phyloP scores from a whole-genome alignment of 2,113 vertebrate species.

The Oncorhynchus kisutch region DNA sequence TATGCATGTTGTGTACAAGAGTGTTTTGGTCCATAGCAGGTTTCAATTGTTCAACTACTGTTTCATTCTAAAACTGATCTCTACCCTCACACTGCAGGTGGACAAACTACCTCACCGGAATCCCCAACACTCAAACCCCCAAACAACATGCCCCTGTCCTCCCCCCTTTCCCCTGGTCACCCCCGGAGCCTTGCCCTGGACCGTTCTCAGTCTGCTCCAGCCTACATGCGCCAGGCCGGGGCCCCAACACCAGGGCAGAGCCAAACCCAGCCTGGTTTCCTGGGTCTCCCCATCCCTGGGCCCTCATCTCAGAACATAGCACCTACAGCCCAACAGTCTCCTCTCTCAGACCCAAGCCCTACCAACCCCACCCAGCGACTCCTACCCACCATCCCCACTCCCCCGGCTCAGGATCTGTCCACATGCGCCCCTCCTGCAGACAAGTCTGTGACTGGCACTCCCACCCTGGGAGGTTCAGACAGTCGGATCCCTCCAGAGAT shows the following conservation, averaged over 20 bases:
- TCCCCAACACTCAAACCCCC: slow-evolving; percentile 79
- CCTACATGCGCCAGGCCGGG: slow-evolving; percentile 63
- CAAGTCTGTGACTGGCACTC: not conserved
- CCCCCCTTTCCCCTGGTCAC: slow-evolving; percentile 58
- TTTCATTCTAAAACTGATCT: slow-evolving; percentile 40
- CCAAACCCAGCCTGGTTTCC: slow-evolving; percentile 43
- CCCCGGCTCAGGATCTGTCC: slow-evolving; percentile 30
- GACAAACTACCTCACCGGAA: slow-evolving; percentile 98
- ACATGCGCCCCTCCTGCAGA: slow-evolving; percentile 33
- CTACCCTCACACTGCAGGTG: slow-evolving; percentile 78
- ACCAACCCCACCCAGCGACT: slow-evolving; percentile 15
- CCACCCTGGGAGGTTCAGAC: slow-evolving; percentile 23
- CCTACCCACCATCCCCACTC: slow-evolving; percentile 3
- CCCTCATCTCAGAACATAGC: slow-evolving; percentile 28
- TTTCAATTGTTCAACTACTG: not conserved
- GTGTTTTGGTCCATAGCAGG: not conserved
- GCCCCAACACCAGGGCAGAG: slow-evolving; percentile 59
- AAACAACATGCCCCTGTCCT: slow-evolving; percentile 71
- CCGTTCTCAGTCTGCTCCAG: slow-evolving; percentile 69
- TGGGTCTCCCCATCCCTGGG: slow-evolving; percentile 53
- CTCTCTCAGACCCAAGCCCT: slow-evolving; percentile 24
- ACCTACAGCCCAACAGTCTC: slow-evolving; percentile 29
- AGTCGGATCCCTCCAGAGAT: slow-evolving; percentile 16
- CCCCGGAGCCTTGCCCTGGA: slow-evolving; percentile 70
- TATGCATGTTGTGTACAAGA: slow-evolving; percentile 9